phyloP scores from a whole-genome alignment of 1,140 invertebrate genomes.

The Pseudomyrmex cubaensis region DNA sequence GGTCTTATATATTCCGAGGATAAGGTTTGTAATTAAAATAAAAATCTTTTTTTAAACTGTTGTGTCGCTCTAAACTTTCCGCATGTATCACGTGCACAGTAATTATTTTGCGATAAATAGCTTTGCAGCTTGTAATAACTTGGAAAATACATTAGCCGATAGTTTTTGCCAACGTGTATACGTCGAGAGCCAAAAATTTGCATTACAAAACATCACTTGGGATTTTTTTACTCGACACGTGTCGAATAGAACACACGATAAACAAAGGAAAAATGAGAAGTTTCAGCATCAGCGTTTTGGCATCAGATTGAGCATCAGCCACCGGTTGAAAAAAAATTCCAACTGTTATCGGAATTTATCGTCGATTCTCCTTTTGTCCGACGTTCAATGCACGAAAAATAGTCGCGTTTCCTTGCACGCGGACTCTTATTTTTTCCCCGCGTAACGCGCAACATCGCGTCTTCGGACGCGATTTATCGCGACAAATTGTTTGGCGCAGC shows the following conservation, averaged over 20 bases:
- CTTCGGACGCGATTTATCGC: slow-evolving; percentile 57
- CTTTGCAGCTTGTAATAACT: slow-evolving; percentile 13
- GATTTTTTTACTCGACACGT: slow-evolving; percentile 6
- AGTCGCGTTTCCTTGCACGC: neutral
- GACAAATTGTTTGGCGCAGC: slow-evolving; percentile 61
- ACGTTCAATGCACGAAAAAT: slow-evolving; percentile 6
- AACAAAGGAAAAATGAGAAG: slow-evolving; percentile 10
- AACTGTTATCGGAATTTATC: slow-evolving; percentile 13
- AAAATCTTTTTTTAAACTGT: neutral
- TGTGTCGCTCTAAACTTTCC: neutral
- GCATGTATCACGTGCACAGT: neutral
- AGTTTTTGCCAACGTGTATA: neutral
- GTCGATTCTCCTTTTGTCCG: neutral
- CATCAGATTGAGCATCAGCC: neutral
- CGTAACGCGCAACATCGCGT: slow-evolving; percentile 16
- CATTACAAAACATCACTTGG: slow-evolving; percentile 8
- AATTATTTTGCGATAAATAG: neutral
- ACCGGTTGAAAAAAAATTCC: neutral
- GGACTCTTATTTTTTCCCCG: neutral
- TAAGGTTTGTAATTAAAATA: neutral
- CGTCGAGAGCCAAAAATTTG: neutral
- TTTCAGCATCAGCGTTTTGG: neutral
- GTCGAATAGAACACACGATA: neutral
- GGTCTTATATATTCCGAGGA: neutral
- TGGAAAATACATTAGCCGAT: neutral